These are phyloP conservation scores for Microctenopoma steveboyesi DNA, from an alignment of 2,797 vertebrate species.

Conservation along the genomic window DNA sequence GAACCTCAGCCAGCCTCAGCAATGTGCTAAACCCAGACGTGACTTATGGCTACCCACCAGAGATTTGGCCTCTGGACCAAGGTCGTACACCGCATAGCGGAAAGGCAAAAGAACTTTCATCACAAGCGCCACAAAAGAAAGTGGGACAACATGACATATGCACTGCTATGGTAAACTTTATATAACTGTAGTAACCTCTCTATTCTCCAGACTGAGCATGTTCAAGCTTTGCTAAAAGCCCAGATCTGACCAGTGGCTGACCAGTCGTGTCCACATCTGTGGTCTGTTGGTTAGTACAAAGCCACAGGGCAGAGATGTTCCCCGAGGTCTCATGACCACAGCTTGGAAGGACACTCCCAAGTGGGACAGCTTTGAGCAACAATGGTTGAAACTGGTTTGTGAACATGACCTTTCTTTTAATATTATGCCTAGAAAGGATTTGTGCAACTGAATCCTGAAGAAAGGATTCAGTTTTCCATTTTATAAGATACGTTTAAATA, in stretches of 20 bases:
- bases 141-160: conserved; percentile 57
- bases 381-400: conserved; percentile 67
- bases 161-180: conserved; percentile 47
- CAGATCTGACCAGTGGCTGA: conserved; percentile 51
- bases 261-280: conserved; percentile 32
- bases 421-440: conserved; percentile 26
- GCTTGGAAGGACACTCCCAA: conserved; percentile 69
- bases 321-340: conserved; percentile 66
- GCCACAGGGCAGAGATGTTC: conserved; percentile 68
- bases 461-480: conserved; percentile 49
- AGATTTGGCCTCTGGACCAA: conserved; percentile 72
- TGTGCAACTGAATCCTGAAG: too few species aligned
- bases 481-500: conserved; percentile 11
- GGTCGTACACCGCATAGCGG: conserved; percentile 57
- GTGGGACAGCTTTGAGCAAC: conserved; percentile 56
- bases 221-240: conserved; percentile 46
- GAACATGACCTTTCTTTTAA: conserved; percentile 68
- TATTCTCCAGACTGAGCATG: conserved; percentile 36
- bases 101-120: conserved; percentile 65
- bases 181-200: conserved; percentile 41
- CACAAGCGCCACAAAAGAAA: conserved; percentile 57
- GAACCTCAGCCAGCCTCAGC: conserved; percentile 78
- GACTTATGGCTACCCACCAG: conserved; percentile 78
- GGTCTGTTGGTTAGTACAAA: conserved; percentile 60
- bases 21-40: conserved; percentile 81